Conservation (phyloP, 2,113 vertebrate species). For the Paradoxurus hermaphroditus region DNA sequence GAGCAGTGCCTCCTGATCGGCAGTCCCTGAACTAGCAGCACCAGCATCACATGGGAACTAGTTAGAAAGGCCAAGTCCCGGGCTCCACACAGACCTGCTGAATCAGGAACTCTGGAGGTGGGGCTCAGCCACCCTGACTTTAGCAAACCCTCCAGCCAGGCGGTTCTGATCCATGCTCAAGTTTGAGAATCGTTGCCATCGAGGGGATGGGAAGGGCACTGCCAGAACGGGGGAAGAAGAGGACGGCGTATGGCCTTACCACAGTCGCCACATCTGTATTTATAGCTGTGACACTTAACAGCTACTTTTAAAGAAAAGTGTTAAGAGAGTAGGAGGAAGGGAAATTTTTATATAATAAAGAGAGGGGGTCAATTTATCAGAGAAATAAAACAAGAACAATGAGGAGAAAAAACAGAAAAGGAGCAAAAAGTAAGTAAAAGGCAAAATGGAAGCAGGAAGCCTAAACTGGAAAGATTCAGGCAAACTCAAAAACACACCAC, state of each 20-base stretch:
- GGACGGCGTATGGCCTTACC: accelerated
- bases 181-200: neutral
- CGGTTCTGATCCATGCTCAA: neutral
- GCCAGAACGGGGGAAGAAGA: accelerated
- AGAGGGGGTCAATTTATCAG: neutral
- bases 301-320: neutral
- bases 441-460: neutral
- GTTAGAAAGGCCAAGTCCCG: neutral
- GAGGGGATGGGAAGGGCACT: neutral
- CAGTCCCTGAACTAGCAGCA: neutral
- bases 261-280: neutral
- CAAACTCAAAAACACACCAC: too few species aligned
- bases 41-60: neutral
- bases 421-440: neutral
- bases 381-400: neutral
- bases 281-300: neutral
- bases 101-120: neutral
- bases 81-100: neutral
- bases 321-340: neutral
- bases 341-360: neutral
- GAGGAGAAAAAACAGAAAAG: neutral
- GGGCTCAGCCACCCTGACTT: neutral
- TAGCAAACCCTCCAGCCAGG: neutral
- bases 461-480: neutral
- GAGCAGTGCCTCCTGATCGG: neutral